These are phyloP conservation scores for Coracias cyanogaster DNA, from an alignment of 2,797 vertebrate genomes.

Conservation along the genomic window DNA sequence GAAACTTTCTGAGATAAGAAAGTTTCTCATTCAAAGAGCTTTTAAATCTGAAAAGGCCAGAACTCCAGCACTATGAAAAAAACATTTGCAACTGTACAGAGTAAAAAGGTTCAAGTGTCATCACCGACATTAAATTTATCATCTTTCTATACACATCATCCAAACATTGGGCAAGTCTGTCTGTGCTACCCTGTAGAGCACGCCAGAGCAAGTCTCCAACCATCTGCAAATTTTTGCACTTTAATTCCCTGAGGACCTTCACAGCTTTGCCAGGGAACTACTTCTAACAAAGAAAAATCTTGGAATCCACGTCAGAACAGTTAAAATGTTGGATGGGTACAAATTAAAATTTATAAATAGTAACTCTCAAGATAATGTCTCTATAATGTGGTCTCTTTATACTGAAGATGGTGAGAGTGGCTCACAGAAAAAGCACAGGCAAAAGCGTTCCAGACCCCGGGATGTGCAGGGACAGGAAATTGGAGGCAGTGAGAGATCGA, in stretches of 20 bases:
- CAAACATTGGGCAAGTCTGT: not conserved
- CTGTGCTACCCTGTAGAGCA: not conserved
- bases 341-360: constrained; percentile 45
- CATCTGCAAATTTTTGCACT: constrained; percentile 12
- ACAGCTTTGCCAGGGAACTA: not conserved
- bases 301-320: not conserved
- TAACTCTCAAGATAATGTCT: not conserved
- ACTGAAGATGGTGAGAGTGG: not conserved
- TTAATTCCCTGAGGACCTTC: not conserved
- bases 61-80: not conserved
- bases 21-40: not conserved
- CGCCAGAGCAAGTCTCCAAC: not conserved
- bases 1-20: not conserved
- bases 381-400: not conserved
- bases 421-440: not conserved
- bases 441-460: not conserved
- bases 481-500: not conserved
- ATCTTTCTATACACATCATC: not conserved
- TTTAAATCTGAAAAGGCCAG: not conserved
- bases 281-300: constrained; percentile 1
- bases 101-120: not conserved
- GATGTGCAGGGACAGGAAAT: constrained; percentile 24
- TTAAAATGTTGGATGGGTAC: not conserved
- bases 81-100: not conserved
- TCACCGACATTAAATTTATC: not conserved